A percentile compares a stretch with the other conserved stretches of the same genome.
phyloP scores from a whole-genome alignment of 1,140 invertebrate species.

The Pinna nobilis region DNA sequence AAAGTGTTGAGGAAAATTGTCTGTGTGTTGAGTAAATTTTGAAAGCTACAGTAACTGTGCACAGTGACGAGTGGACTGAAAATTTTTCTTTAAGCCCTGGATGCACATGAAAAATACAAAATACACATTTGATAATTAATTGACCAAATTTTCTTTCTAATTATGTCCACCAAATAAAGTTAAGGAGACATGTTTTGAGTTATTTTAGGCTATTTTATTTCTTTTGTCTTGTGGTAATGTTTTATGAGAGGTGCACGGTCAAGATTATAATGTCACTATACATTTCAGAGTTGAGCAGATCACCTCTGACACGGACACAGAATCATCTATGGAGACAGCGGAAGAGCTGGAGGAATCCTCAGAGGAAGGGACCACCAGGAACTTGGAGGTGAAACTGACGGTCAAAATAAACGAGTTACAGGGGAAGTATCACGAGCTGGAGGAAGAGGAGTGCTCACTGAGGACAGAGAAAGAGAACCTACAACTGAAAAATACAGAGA shows the following conservation, averaged over 20 bases:
- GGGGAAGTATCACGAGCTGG: constrained; percentile 53
- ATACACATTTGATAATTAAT: too few relatives aligned
- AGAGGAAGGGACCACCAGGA: neutral
- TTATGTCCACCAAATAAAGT: too few relatives aligned
- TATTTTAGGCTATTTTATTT: too few relatives aligned
- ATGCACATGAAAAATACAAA: too few relatives aligned
- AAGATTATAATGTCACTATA: neutral
- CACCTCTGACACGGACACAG: constrained; percentile 6
- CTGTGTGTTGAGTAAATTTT: too few relatives aligned
- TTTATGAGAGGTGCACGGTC: neutral
- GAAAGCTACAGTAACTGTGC: too few relatives aligned
- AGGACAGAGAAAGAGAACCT: constrained; percentile 48
- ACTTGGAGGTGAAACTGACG: constrained; percentile 56
- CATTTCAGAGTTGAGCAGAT: neutral
- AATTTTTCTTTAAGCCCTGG: too few relatives aligned
- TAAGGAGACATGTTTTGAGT: too few relatives aligned
- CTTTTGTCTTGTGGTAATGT: too few relatives aligned
- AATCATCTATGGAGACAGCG: neutral
- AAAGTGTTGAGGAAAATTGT: too few relatives aligned
- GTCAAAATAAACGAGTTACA: constrained; percentile 60
- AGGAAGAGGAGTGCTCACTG: constrained; percentile 49
- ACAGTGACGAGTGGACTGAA: too few relatives aligned
- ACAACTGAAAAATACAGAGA: constrained; percentile 41
- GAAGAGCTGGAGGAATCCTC: neutral
- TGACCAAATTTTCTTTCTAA: too few relatives aligned